Evolutionary conservation across 64 coral and sea anemone species (phyloP), one percentile per base, ranked within the genome.

Genomic region (Orbicella faveolata): DNA sequence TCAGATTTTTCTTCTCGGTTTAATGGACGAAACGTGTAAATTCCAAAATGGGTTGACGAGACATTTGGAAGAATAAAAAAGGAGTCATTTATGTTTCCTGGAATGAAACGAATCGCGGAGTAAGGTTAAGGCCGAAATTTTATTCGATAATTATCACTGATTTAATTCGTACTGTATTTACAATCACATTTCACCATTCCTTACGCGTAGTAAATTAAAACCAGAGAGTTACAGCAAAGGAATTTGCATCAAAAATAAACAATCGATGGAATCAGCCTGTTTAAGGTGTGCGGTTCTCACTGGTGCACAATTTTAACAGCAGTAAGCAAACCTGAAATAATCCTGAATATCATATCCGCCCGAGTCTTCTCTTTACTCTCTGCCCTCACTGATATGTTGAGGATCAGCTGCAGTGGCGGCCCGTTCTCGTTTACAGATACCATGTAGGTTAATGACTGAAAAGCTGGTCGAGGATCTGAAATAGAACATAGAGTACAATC

Each of bases 381-480:
- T 64, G 92, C 92, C 20, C 18, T 81, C 25, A 77, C 77, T 64
- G 76, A 74, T 14, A 89, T 51, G 57, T 89, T 89, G 63, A 80
- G 30, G 15, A 89, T 80, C 55, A 89, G 92, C 36, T 93, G 86
- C 20, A 37, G 44, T 33, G 16, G 30, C 19, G 77, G 87, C 4
- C 78, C 78, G 52, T 93, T 93, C 55, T 93, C 92, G 12, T 63
- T 76, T 36, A 93, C 33, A 68, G 67, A 75, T 25, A 72, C 76
- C 51, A 37, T 93, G 79, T 89, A 89, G 57, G 76, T 52, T 13
- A 89, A 34, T 11, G 87, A 75, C 33, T 68, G 51, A 51, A 93
- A 79, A 17, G 33, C 68, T 63, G 92, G 92, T 63, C 39, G 87
- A 63, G 92, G 86, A 75, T 93, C 92, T 93, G 76, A 74, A 77